These are phyloP conservation scores for Boulengeromyrus knoepffleri DNA, from an alignment of 2,113 vertebrate species.

Conservation along the genomic window DNA sequence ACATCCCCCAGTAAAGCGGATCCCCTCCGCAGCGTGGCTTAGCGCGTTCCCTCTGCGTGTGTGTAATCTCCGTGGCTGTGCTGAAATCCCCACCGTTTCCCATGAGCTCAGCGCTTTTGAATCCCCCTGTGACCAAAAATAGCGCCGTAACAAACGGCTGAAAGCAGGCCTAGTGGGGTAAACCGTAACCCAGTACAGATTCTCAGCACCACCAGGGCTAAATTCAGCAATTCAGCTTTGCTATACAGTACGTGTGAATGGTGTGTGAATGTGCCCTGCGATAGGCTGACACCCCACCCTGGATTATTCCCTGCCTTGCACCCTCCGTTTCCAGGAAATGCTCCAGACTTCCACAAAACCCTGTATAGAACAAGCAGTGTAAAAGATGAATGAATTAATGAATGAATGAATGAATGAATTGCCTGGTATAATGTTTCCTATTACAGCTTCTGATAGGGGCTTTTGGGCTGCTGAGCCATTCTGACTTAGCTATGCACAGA, in stretches of 20 bases:
- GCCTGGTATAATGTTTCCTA: background rate
- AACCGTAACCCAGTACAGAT: background rate
- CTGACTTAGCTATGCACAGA: background rate
- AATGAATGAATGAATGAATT: background rate
- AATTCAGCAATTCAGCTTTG: background rate
- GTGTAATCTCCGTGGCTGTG: conserved; percentile 42
- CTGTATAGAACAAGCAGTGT: background rate
- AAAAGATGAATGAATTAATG: background rate
- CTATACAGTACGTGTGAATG: background rate
- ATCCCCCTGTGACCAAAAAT: conserved; percentile 31
- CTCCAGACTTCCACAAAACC: background rate
- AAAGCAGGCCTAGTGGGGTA: background rate
- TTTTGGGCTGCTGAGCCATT: background rate
- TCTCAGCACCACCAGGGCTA: background rate
- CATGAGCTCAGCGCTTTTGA: conserved; percentile 45
- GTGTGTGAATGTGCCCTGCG: background rate
- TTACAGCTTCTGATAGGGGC: background rate
- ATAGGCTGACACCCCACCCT: background rate
- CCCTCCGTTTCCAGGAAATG: background rate
- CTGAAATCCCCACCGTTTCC: conserved; percentile 31
- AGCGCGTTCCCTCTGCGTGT: conserved; percentile 30
- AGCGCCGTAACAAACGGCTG: background rate
- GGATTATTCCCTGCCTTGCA: background rate
- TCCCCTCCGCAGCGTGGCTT: too few species aligned
- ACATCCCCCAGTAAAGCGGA: background rate